Base-by-base conservation (phyloP, 1,140 invertebrate species). In the Saxidomus purpurata region DNA sequence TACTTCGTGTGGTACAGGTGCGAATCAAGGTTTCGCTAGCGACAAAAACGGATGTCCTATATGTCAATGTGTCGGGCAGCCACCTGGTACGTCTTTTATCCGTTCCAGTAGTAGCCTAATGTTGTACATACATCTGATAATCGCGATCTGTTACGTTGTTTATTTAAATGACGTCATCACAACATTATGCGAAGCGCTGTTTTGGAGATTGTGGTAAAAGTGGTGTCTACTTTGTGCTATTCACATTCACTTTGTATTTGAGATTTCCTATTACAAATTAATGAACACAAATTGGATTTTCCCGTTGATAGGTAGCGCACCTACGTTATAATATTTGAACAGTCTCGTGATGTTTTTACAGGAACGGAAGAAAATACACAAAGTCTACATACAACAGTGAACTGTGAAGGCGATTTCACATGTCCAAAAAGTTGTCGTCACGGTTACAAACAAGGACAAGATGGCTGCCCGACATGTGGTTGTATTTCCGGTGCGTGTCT, bases 391-490 rank as follows among this genome's bases (percentile, higher is more conserved):
- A 63, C 25, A 4, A 63, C 59, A 63, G 28, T 81, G 4, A 28
- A 77, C 59, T 87, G 84, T 47, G 74, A 55, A 17, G 84, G 74
- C 2, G 74, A 63, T 8, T 87, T 87, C 36, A 49, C 34, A 2
- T 87, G 84, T 34, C 15, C 71, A 25, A 59, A 31, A 61, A 77
- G 34, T 31, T 87, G 84, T 86, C 31, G n/a, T 22, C 3, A 43
- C 38, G 84, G 71, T 59, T 87, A 87, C 38, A 76, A 61, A n/a
- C 49, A 71, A 49, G 84, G 84, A 40, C 28, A 79, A 76, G 84
- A 87, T 87, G 84, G 84, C 52, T 87, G 84, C 74, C 84, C 84
- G 84, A 87, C 74, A 55, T 87, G 84, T 63, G 74, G 63, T 25
- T 87, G 84, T 55, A 69, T 85, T 85, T 71, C 82, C 63, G 82